Evolutionary conservation across 2,888 invertebrate species (phyloP).

Genomic region (Aphidius colemani): DNA sequence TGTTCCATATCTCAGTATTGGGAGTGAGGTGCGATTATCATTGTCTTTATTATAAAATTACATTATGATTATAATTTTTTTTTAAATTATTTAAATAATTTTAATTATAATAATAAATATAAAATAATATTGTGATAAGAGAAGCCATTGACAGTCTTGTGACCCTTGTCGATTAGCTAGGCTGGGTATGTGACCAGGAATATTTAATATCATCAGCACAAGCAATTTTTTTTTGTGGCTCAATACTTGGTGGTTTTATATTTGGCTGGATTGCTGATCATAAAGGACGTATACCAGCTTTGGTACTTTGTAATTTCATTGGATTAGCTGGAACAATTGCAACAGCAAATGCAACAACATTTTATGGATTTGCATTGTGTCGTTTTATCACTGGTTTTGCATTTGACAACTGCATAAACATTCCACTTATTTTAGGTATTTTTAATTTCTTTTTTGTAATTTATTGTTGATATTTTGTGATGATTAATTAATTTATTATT

Average conservation of each 20-base stretch:
- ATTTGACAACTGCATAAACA: slow-evolving; percentile 64
- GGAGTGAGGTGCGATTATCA: slow-evolving; percentile 61
- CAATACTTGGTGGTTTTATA: slow-evolving; percentile 62
- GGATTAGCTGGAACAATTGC: slow-evolving; percentile 60
- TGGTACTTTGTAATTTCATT: slow-evolving; percentile 60
- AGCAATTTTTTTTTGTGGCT: slow-evolving; percentile 63
- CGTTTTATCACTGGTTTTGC: slow-evolving; percentile 63
- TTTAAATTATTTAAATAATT: slow-evolving; percentile 19
- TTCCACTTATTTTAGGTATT: slow-evolving; percentile 63
- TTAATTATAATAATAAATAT: neutral
- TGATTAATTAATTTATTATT: slow-evolving; percentile 12
- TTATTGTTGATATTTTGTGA: too few species aligned
- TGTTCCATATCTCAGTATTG: slow-evolving; percentile 63
- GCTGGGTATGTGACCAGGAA: slow-evolving; percentile 64
- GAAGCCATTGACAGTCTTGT: slow-evolving; percentile 35
- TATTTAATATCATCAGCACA: slow-evolving; percentile 62
- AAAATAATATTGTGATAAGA: slow-evolving; percentile 17
- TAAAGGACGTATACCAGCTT: slow-evolving; percentile 62
- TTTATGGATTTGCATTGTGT: slow-evolving; percentile 61
- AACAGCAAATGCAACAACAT: slow-evolving; percentile 58
- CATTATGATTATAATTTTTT: too few species aligned
- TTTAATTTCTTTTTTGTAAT: neutral
- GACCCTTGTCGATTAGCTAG: slow-evolving; percentile 56
- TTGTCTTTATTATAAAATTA: neutral
- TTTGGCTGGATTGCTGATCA: slow-evolving; percentile 65